These are phyloP conservation scores for Leptopilina clavipes DNA, from an alignment of 1,140 invertebrate genomes.

Conservation along the genomic window DNA sequence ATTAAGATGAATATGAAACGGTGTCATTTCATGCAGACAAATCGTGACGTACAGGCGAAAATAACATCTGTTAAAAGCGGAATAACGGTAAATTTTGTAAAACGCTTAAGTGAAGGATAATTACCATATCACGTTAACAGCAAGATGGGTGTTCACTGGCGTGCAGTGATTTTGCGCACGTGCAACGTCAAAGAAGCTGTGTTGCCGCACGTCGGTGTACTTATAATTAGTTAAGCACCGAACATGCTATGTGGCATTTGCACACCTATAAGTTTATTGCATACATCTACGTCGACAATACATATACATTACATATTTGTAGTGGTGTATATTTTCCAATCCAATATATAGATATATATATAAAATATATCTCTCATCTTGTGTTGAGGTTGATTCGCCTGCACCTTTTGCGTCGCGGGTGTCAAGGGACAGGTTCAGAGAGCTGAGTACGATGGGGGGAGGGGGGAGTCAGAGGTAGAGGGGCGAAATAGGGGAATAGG, in stretches of 20 bases:
- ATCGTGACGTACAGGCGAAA: neutral
- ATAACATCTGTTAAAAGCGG: constrained; percentile 23
- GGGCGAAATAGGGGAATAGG: constrained; percentile 65
- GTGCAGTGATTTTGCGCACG: constrained; percentile 36
- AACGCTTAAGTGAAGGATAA: constrained; percentile 34
- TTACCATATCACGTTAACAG: constrained; percentile 34
- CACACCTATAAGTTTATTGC: constrained; percentile 40
- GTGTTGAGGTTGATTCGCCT: constrained; percentile 47
- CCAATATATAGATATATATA: no score
- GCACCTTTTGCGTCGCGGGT: constrained; percentile 45
- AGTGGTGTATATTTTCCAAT: no score
- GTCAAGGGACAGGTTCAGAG: constrained; percentile 44
- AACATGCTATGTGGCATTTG: constrained; percentile 41
- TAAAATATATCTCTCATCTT: constrained; percentile 15
- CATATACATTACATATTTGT: no score
- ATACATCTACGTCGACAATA: no score
- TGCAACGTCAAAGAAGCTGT: constrained; percentile 47
- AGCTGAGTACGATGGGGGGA: constrained; percentile 34
- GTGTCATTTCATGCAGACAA: neutral
- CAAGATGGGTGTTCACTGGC: constrained; percentile 27
- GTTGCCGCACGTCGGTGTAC: constrained; percentile 40
- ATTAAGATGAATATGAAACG: neutral
- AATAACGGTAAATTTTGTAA: constrained; percentile 23
- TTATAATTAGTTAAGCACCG: constrained; percentile 57
- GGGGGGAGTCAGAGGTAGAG: constrained; percentile 3